Percentiles rank a stretch among this genome's conserved stretches.
phyloP scores from a whole-genome alignment of 2,888 invertebrate species.

The Andrena minutula region DNA sequence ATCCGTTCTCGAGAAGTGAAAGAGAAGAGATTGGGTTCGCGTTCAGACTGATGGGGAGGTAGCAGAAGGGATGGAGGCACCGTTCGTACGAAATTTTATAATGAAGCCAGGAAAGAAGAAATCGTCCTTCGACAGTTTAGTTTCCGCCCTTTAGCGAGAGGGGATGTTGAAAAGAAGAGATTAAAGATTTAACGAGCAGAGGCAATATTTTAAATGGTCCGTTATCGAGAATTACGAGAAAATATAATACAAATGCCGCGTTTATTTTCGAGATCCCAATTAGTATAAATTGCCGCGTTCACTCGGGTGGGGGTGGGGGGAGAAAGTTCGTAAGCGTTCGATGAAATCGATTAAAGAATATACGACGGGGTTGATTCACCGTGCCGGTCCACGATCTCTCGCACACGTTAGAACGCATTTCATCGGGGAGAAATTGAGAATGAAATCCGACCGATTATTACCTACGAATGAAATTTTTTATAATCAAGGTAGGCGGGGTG shows the following conservation, averaged over 20 bases:
- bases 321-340: neutral
- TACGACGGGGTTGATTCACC: constrained; percentile 24
- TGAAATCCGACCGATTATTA: constrained; percentile 63
- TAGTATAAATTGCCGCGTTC: constrained; percentile 12
- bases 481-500: constrained; percentile 70
- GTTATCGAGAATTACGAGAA: constrained; percentile 49
- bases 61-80: neutral
- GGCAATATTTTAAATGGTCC: constrained; percentile 49
- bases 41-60: neutral
- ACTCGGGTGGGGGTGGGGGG: too few relatives aligned
- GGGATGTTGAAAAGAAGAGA: constrained; percentile 6
- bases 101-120: constrained; percentile 26
- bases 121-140: constrained; percentile 50
- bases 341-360: constrained; percentile 25
- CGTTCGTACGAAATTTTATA: constrained; percentile 53
- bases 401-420: constrained; percentile 66
- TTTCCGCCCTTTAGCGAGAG: constrained; percentile 18
- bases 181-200: constrained; percentile 22
- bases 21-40: constrained; percentile 9
- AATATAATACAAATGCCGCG: constrained; percentile 50
- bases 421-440: constrained; percentile 60
- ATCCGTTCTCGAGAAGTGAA: constrained; percentile 57
- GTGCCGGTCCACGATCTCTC: constrained; percentile 59
- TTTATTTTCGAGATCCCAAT: constrained; percentile 62
- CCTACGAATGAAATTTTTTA: constrained; percentile 73